Evolutionary conservation across 2,113 vertebrate species (phyloP).

Genomic region (human (Homo sapiens)): DNA sequence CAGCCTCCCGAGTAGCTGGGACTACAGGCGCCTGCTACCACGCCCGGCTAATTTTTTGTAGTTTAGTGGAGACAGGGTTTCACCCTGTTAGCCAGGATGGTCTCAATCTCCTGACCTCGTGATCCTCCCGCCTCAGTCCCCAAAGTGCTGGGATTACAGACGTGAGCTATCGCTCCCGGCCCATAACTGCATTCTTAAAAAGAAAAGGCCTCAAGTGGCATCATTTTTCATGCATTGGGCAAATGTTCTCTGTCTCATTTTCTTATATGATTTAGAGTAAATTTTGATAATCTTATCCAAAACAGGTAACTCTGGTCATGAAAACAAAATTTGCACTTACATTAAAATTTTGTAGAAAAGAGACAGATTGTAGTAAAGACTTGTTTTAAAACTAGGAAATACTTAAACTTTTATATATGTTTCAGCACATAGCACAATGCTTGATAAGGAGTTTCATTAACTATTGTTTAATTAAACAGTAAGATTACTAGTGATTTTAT

Average conservation of each 20-base stretch:
- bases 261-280: neutral
- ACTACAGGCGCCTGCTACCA: no score
- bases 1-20: no score
- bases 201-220: neutral
- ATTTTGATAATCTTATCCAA: neutral
- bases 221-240: neutral
- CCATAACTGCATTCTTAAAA: neutral
- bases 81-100: no score
- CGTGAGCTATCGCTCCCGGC: no score
- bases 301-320: neutral
- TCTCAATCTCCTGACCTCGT: no score
- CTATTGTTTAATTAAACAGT: neutral
- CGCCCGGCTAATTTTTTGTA: no score
- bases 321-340: neutral
- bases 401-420: neutral
- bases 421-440: neutral
- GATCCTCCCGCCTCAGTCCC: no score
- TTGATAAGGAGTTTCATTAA: neutral
- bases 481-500: neutral
- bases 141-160: neutral
- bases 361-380: neutral
- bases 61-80: no score
- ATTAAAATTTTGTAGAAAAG: neutral
- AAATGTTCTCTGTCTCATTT: constrained; percentile 10
- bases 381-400: neutral